Evolutionary conservation across 2,113 vertebrate genomes (phyloP).

Genomic region (Callopanchax toddi): DNA sequence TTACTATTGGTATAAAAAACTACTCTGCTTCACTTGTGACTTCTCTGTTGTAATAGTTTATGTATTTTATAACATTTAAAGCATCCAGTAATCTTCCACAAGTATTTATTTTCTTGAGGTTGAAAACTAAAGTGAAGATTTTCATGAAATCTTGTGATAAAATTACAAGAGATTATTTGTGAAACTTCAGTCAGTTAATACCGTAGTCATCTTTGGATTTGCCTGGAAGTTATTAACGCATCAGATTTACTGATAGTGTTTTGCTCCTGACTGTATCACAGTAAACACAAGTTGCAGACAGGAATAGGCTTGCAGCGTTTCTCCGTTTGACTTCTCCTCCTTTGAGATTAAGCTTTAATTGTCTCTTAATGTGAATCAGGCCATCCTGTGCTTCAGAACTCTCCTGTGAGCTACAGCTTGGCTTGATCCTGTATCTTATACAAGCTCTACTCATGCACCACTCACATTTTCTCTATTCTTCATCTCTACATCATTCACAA

Average conservation of each 20-base stretch:
- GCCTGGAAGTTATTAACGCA: no score
- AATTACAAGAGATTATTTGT: no score
- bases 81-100: background rate
- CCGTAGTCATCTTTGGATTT: background rate
- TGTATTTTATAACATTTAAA: background rate
- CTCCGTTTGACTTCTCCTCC: constrained; percentile 56
- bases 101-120: no score
- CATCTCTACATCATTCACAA: constrained; percentile 6
- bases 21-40: no score
- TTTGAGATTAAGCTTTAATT: constrained; percentile 69
- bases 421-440: constrained; percentile 31
- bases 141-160: no score
- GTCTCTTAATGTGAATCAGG: constrained; percentile 76
- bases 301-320: constrained; percentile 47
- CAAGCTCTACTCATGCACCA: background rate
- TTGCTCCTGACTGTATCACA: constrained; percentile 5
- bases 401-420: constrained; percentile 41
- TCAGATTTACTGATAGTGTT: constrained; percentile 23
- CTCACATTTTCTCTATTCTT: background rate
- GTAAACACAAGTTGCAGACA: constrained; percentile 46
- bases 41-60: no score
- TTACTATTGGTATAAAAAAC: no score
- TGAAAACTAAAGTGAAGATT: no score
- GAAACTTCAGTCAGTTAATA: no score
- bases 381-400: constrained; percentile 56